A percentile compares a stretch with the other conserved stretches of the same genome.
These are phyloP conservation scores for Arrhopalites spinosus DNA, from an alignment of 2,888 invertebrate genomes.

Conservation along the genomic window DNA sequence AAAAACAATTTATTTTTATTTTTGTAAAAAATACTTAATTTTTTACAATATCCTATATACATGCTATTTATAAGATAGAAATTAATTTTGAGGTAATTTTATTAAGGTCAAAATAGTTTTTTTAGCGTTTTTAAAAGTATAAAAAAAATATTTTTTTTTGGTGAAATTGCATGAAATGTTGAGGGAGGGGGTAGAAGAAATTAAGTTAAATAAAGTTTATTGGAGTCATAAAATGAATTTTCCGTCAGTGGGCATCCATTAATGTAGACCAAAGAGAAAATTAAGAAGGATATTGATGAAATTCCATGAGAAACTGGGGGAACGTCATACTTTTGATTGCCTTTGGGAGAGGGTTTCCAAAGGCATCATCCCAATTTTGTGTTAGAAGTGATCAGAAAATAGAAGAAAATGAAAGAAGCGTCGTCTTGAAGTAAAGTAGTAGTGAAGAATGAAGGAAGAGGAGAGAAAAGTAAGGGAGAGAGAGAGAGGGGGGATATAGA, in stretches of 20 bases:
- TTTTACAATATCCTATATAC: too few relatives aligned
- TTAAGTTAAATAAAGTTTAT: background rate
- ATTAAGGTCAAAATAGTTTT: too few relatives aligned
- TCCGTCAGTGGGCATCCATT: background rate
- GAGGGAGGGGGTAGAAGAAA: too few relatives aligned
- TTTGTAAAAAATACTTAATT: too few relatives aligned
- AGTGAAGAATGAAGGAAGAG: background rate
- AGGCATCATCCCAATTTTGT: conserved; percentile 21
- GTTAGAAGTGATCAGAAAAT: conserved; percentile 2
- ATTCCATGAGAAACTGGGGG: conserved; percentile 21
- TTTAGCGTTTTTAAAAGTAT: too few relatives aligned
- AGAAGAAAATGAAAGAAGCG: conserved; percentile 4
- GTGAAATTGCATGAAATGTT: too few relatives aligned
- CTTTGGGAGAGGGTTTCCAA: conserved; percentile 1
- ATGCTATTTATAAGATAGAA: too few relatives aligned
- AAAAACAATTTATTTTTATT: too few relatives aligned
- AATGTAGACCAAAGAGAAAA: conserved; percentile 8
- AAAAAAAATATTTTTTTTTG: too few relatives aligned
- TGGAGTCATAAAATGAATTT: conserved; percentile 15
- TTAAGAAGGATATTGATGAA: conserved; percentile 21
- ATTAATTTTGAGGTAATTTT: too few relatives aligned
- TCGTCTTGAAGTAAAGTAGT: background rate
- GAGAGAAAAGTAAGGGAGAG: background rate
- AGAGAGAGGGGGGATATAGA: background rate
- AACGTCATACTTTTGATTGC: conserved; percentile 19